Conservation (phyloP, 2,888 invertebrate species). For the Heliothis peltigera region DNA sequence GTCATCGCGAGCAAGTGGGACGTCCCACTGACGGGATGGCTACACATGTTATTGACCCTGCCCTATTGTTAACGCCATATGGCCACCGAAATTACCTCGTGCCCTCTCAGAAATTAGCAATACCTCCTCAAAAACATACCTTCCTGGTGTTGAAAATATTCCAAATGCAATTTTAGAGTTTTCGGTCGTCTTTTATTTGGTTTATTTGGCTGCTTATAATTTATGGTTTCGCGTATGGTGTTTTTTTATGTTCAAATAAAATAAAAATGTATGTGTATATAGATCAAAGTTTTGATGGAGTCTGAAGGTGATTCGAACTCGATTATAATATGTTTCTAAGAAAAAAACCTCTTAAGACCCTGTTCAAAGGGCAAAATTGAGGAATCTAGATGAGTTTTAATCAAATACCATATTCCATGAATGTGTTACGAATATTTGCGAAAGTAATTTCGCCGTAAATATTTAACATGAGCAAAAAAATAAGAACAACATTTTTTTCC, state of each 20-base stretch:
- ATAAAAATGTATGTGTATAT: not conserved
- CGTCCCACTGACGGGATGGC: constrained; percentile 83
- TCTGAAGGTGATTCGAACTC: not conserved
- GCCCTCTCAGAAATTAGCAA: constrained; percentile 75
- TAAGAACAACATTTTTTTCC: constrained; percentile 30
- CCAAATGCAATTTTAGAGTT: constrained; percentile 60
- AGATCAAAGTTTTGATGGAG: not conserved
- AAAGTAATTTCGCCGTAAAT: constrained; percentile 19
- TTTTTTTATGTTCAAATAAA: constrained; percentile 4
- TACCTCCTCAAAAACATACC: constrained; percentile 61
- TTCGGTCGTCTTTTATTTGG: constrained; percentile 47
- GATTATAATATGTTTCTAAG: not conserved
- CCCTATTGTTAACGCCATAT: constrained; percentile 87
- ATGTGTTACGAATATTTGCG: constrained; percentile 1
- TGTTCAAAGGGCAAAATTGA: not conserved
- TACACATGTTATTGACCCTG: constrained; percentile 87
- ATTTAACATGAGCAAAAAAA: constrained; percentile 27
- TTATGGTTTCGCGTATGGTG: constrained; percentile 32
- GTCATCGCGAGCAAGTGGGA: constrained; percentile 82
- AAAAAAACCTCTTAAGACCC: not conserved
- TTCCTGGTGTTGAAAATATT: constrained; percentile 60
- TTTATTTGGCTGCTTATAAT: constrained; percentile 36
- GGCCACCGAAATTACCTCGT: constrained; percentile 79
- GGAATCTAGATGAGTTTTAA: not conserved
- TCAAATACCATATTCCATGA: constrained; percentile 10